Percentiles rank a stretch among this genome's conserved stretches.
phyloP scores from a whole-genome alignment of 1,140 invertebrate species.

The Aphaenogaster ashmeadi region DNA sequence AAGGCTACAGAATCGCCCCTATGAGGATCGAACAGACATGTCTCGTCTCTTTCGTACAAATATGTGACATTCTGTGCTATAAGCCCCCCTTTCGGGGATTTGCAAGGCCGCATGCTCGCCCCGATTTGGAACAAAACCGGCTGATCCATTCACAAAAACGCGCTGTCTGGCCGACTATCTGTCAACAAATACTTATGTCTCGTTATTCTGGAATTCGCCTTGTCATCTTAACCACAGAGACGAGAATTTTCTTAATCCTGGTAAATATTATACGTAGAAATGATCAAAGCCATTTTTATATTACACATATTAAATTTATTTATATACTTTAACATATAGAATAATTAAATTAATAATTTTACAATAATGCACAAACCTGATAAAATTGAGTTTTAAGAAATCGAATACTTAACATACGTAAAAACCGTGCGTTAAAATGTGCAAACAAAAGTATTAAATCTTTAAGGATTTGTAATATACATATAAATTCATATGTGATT shows the following conservation, averaged over 20 bases:
- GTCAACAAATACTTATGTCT: constrained; percentile 24
- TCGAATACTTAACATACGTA: neutral
- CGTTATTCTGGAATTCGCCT: constrained; percentile 14
- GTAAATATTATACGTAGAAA: neutral
- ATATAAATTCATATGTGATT: neutral
- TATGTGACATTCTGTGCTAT: constrained; percentile 11
- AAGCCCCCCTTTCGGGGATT: neutral
- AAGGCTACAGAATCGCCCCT: constrained; percentile 61
- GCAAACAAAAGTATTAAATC: neutral
- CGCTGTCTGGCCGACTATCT: constrained; percentile 6
- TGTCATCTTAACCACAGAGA: constrained; percentile 3
- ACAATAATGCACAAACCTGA: neutral
- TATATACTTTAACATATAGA: neutral
- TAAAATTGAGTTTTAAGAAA: neutral
- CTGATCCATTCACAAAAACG: constrained; percentile 28
- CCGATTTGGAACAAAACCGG: constrained; percentile 45
- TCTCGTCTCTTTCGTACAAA: constrained; percentile 37
- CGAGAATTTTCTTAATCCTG: neutral
- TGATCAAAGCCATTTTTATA: neutral
- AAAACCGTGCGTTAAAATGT: neutral
- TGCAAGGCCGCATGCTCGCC: neutral
- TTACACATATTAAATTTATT: neutral
- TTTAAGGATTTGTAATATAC: neutral
- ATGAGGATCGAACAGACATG: constrained; percentile 21
- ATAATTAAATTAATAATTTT: neutral